Base-by-base conservation (phyloP, 2,888 invertebrate species). In the Branchellion lobata region DNA sequence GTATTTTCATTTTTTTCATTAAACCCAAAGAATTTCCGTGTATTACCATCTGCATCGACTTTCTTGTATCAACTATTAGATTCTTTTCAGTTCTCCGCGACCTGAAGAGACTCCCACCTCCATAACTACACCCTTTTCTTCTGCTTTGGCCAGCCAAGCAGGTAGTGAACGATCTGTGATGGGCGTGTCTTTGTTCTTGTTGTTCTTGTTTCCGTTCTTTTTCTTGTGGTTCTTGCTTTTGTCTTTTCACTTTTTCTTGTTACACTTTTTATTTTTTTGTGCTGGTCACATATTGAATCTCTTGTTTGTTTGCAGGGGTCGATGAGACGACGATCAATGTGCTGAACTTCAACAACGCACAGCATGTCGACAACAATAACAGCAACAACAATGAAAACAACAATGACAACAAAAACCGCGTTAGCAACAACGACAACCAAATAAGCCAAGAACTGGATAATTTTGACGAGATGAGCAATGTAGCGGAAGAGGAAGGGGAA, bases 321-420 rank as follows among this genome's bases (percentile, higher is more conserved):
- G 77, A 77, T 34, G 31, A 77, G 34, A 77, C 77, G 14, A 53
- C 31, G 34, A 65, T 77, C 21, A 57, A 77, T 18, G 5, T 77
- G 24, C 34, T 77, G 34, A 57, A 77, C 77, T 77, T 61, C 57
- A 57, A 77, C n/a, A 40, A 27, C 8, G 61, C 65, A 0, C 21
- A 18, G 3, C 40, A 57, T n/a, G 2, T 8, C 69, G 33, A 27
- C 29, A 18, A 69, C 33, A 33, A 69, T n/a, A 33, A 69, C 65
- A 27, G 21, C 65, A 27, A 65, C 65, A 27, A 65, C n/a, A 8
- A n/a, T 8, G 65, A n/a, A 65, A 65, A 27, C 65, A 29, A 27
- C 65, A 65, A 27, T 21, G 21, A 27, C n/a, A 21, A 8, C 5
- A 5, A 8, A 14, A 14, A 11, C 51, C 14, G 11, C 51, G 18